These are phyloP conservation scores for Hyppa rectilinea DNA, from an alignment of 2,888 invertebrate genomes.

Conservation along the genomic window DNA sequence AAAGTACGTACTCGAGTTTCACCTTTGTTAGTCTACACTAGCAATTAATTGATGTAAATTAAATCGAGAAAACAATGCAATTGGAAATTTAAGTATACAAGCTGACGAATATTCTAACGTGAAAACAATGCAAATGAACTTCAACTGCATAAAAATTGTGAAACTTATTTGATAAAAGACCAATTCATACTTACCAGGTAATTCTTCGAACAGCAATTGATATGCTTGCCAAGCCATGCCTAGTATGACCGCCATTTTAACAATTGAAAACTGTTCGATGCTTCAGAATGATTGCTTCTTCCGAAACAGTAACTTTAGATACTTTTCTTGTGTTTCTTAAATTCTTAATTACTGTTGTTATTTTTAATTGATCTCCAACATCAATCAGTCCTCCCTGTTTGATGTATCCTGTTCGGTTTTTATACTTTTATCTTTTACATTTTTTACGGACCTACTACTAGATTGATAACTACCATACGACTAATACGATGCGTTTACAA, in stretches of 20 bases:
- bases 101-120: background rate
- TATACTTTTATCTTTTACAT: slow-evolving; percentile 3
- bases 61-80: slow-evolving; percentile 7
- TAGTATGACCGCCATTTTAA: slow-evolving; percentile 82
- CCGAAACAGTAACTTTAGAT: background rate
- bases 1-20: background rate
- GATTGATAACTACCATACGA: slow-evolving; percentile 21
- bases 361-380: background rate
- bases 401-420: background rate
- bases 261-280: background rate
- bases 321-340: background rate
- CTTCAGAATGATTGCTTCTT: slow-evolving; percentile 10
- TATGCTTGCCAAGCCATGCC: slow-evolving; percentile 77
- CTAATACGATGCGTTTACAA: slow-evolving; percentile 34
- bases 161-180: background rate
- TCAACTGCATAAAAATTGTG: background rate
- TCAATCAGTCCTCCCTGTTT: slow-evolving; percentile 7
- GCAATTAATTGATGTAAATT: slow-evolving; percentile 11
- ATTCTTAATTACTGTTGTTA: background rate
- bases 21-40: background rate
- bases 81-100: background rate
- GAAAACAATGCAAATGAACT: background rate
- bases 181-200: slow-evolving; percentile 77
- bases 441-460: slow-evolving; percentile 8
- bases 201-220: slow-evolving; percentile 77